Base-by-base conservation (phyloP, 2,113 vertebrate species). In the Chionis minor region DNA sequence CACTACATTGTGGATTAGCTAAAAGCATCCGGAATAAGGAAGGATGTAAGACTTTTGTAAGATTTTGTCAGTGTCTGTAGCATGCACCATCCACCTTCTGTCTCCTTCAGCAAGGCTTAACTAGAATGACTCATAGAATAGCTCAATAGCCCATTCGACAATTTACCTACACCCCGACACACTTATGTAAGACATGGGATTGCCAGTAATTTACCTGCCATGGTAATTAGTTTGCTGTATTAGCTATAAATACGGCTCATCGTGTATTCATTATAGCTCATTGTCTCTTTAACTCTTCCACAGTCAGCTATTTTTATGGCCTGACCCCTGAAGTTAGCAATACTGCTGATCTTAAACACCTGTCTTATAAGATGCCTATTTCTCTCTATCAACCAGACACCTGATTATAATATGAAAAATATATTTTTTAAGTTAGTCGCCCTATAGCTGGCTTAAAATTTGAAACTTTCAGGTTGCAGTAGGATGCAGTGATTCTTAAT, bases 141-240 rank as follows among this genome's bases (percentile, higher is more conserved):
- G 23, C 59, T 83, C 82, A 86, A n/a, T 62, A 88, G 19, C 51
- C 67, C 90, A 45, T 67, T 94, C 38, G 65, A 67, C 85, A 86
- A 90, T 90, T 90, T 81, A 81, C 72, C 38, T 90, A n/a, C 67
- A 69, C 58, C 24, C 49, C 93, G 47, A 78, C 42, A 78, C 23
- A 81, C 72, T 86, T 88, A 83, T 24, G 21, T 69, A 79, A 92
- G 44, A 74, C 42, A 47, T 26, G 23, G 4, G 1, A 70, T 86
- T 88, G 79, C 88, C 61, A 81, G 79, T 66, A 84, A 92, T 88
- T 88, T 94, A 49, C 70, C 44, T 94, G 69, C 44, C 52, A n/a
- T 26, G 27, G 49, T 80, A 94, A 89, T 94, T 85, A 90, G 13
- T 91, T 82, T 73, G 54, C 58, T 65, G 20, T 80, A 54, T 72